These are phyloP conservation scores for Labia minor DNA, from an alignment of 2,888 invertebrate species.

Conservation along the genomic window DNA sequence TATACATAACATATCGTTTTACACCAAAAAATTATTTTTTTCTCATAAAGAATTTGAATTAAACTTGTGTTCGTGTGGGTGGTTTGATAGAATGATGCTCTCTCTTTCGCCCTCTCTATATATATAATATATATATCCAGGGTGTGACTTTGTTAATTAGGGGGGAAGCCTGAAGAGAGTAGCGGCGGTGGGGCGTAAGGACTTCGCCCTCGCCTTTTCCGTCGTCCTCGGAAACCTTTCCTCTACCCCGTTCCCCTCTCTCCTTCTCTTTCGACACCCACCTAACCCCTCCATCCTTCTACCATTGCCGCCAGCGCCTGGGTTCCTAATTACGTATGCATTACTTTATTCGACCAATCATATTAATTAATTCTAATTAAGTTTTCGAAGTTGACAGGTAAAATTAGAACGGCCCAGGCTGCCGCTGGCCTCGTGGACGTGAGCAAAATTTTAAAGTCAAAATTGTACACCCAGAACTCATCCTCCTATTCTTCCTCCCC, in stretches of 20 bases:
- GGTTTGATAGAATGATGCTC: too few species aligned
- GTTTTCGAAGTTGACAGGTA: conserved; percentile 54
- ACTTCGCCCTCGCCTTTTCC: conserved; percentile 5
- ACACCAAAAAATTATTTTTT: too few species aligned
- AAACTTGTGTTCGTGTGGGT: too few species aligned
- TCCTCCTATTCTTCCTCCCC: neutral
- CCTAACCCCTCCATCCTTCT: too few species aligned
- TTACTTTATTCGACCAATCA: conserved; percentile 42
- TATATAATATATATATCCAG: too few species aligned
- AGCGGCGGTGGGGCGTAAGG: too few species aligned
- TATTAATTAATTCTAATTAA: conserved; percentile 76
- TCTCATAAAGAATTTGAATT: too few species aligned
- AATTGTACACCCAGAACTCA: neutral
- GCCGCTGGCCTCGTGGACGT: neutral
- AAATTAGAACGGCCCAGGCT: conserved; percentile 13
- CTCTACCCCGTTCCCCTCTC: too few species aligned
- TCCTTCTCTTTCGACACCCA: too few species aligned
- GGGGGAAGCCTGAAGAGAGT: too few species aligned
- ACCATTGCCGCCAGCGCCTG: neutral
- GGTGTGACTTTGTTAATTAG: conserved; percentile 2
- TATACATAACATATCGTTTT: too few species aligned
- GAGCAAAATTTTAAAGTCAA: conserved; percentile 7
- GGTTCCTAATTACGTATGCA: conserved; percentile 25
- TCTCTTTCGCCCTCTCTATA: neutral
- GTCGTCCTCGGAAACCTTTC: too few species aligned